Base-by-base conservation (phyloP, 2,888 invertebrate genomes). In the Pristionchus arcanus region DNA sequence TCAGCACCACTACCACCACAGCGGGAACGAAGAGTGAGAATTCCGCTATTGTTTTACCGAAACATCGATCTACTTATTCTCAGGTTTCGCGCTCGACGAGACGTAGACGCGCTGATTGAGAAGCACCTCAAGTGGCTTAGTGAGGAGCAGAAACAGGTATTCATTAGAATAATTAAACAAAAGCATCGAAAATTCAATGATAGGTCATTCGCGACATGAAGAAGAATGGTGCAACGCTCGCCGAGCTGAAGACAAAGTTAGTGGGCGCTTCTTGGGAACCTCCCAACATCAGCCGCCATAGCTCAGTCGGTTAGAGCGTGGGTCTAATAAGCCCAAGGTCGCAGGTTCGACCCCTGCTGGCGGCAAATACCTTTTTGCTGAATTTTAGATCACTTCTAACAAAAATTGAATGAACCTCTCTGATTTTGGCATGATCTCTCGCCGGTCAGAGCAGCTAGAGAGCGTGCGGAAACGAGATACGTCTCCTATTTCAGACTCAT, bases 231-330 rank as follows among this genome's bases (percentile, higher is more conserved):
- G 31, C 34, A 5, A 25, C 55, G 16, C 59, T 85, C 21, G 84
- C 84, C 28, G 84, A 85, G 59, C 31, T 85, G 59, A 85, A 85
- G 37, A 34, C 21, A 15, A 85, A 85, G 84, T 85, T 13, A 49
- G 81, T 81, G 49, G 13, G 37, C 37, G 2, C 74, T 74, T 49
- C n/a, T 21, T 1, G n/a, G 28, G 37, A 3, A 11, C 3, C 28
- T 0, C n/a, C 1, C 25, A 0, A 0, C 74, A 85, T 85, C 90
- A 90, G 90, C 90, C 90, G 90, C 90, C 90, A 90, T 90, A 90
- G 90, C 90, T 90, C 90, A 90, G 90, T 90, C 90, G 90, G 90
- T 90, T 90, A 90, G 90, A 90, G 90, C 90, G 90, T 90, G 90
- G 90, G 90, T 90, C 90, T 90, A 90, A 90, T 90, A 90, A 89